These are phyloP conservation scores for Chrysolina oricalcia DNA, from an alignment of 2,888 invertebrate genomes.

Conservation along the genomic window DNA sequence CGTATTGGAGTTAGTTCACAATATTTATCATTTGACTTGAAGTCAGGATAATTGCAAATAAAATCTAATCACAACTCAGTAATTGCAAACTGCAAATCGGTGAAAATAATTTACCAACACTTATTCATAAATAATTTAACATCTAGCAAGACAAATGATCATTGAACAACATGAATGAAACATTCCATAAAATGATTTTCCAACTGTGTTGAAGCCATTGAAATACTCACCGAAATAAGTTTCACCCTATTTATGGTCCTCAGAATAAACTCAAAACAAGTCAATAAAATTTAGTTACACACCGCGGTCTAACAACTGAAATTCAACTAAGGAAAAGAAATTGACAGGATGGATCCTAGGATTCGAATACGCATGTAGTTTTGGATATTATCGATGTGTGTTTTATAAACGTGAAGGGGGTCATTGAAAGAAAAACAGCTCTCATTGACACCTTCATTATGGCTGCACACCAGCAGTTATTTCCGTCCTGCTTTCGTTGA, in stretches of 20 bases:
- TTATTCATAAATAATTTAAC: no score
- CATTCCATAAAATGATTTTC: neutral
- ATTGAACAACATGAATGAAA: constrained; percentile 9
- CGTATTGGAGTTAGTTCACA: no score
- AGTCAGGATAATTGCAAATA: no score
- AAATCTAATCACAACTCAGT: no score
- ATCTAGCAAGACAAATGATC: no score
- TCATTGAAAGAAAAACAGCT: neutral
- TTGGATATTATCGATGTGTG: neutral
- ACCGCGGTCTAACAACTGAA: constrained; percentile 49
- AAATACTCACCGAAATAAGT: constrained; percentile 40
- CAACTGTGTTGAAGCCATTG: constrained; percentile 33
- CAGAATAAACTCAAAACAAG: constrained; percentile 39
- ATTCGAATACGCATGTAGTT: constrained; percentile 39
- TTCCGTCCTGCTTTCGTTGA: no score
- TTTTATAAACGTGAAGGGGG: neutral
- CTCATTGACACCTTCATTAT: neutral
- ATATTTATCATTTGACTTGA: no score
- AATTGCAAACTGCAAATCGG: no score
- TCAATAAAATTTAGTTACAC: constrained; percentile 49
- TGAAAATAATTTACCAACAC: no score
- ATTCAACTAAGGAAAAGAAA: constrained; percentile 49
- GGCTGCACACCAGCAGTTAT: no score
- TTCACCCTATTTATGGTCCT: constrained; percentile 25
- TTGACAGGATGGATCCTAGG: constrained; percentile 39